A percentile compares a stretch with the other conserved stretches of the same genome.
phyloP scores from a whole-genome alignment of 2,888 invertebrate species.

The Machimus atricapillus region DNA sequence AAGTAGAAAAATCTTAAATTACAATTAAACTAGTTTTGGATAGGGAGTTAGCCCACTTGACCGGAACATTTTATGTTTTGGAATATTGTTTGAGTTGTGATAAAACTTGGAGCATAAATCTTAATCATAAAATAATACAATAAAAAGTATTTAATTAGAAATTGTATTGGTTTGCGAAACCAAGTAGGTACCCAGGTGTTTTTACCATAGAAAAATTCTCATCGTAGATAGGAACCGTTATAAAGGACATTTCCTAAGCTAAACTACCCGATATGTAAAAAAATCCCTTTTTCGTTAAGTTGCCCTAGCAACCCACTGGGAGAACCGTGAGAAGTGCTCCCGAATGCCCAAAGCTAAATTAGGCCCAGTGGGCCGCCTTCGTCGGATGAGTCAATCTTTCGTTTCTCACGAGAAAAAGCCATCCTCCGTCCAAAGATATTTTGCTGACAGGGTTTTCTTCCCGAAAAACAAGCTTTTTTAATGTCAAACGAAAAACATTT shows the following conservation, averaged over 20 bases:
- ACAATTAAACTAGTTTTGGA: no score
- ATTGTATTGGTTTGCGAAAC: neutral
- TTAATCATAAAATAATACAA: no score
- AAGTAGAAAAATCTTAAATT: no score
- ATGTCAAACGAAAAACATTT: slow-evolving; percentile 27
- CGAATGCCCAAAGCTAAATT: neutral
- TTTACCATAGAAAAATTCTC: neutral
- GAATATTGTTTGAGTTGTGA: no score
- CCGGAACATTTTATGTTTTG: no score
- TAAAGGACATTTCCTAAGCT: neutral
- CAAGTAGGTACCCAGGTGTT: no score
- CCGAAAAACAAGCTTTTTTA: neutral
- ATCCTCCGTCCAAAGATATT: neutral
- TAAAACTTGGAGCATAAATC: no score
- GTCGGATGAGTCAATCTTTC: neutral
- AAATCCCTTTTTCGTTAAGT: neutral
- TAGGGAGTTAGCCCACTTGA: no score
- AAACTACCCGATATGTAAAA: neutral
- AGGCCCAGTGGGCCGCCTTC: neutral
- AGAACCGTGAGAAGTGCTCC: neutral
- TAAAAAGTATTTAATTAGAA: no score
- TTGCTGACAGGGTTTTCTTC: neutral
- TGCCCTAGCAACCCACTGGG: neutral
- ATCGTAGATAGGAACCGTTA: neutral
- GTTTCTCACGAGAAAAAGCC: neutral